phyloP scores from a whole-genome alignment of 2,888 invertebrate genomes.

The Anorthoa munda region DNA sequence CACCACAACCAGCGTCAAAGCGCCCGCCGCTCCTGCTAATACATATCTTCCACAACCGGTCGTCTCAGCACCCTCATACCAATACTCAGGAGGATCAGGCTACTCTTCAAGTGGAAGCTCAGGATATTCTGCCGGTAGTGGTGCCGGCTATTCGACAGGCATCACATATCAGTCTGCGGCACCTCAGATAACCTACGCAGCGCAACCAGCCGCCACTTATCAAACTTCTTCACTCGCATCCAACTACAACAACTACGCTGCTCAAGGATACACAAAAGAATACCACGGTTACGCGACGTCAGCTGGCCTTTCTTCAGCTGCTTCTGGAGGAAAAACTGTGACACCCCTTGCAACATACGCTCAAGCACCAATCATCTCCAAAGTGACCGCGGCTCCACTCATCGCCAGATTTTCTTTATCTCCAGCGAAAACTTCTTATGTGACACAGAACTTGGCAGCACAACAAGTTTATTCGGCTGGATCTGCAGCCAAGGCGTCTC shows the following conservation, averaged over 20 bases:
- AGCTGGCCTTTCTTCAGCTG: slow-evolving; percentile 86
- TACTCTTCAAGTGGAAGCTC: slow-evolving; percentile 55
- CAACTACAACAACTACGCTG: slow-evolving; percentile 72
- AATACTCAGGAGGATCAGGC: slow-evolving; percentile 61
- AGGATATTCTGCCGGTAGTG: slow-evolving; percentile 67
- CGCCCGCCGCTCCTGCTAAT: slow-evolving; percentile 66
- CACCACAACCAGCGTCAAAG: slow-evolving; percentile 81
- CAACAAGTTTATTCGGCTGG: slow-evolving; percentile 78
- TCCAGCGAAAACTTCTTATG: slow-evolving; percentile 80
- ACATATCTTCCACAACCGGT: slow-evolving; percentile 64
- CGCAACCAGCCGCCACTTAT: slow-evolving; percentile 75
- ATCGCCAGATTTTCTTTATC: slow-evolving; percentile 81
- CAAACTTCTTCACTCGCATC: slow-evolving; percentile 70
- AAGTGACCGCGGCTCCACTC: slow-evolving; percentile 88
- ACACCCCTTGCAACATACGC: slow-evolving; percentile 86
- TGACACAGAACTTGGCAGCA: slow-evolving; percentile 80
- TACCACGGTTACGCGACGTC: slow-evolving; percentile 90
- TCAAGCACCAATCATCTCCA: slow-evolving; percentile 89
- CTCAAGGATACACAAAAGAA: slow-evolving; percentile 78
- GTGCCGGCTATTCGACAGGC: slow-evolving; percentile 68
- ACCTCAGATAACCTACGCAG: slow-evolving; percentile 80
- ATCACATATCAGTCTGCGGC: slow-evolving; percentile 76
- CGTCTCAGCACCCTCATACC: slow-evolving; percentile 64
- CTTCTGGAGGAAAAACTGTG: slow-evolving; percentile 79
- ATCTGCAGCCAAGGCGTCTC: slow-evolving; percentile 85